Percentiles rank a stretch among this genome's conserved stretches.
Evolutionary conservation across 2,113 vertebrate species (phyloP).

Genomic region (Progne subis): DNA sequence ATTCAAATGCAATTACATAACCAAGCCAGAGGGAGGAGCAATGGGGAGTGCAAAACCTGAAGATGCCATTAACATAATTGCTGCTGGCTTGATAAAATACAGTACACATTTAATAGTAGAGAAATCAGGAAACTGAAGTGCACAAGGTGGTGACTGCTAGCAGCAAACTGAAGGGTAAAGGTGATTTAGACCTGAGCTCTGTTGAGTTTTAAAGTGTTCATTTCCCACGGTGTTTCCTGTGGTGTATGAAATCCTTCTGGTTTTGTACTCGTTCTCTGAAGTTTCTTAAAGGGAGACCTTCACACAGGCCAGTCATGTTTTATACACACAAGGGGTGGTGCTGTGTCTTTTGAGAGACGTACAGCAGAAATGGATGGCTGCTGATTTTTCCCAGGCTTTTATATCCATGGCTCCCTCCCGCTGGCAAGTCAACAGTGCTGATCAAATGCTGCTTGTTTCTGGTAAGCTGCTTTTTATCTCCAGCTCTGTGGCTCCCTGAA

Average conservation of each 20-base stretch:
- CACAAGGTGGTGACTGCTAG: not conserved
- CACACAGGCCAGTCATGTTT: not conserved
- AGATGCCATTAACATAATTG: not conserved
- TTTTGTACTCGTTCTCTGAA: slow-evolving; percentile 2
- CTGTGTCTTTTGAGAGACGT: rapidly evolving
- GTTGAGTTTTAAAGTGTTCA: not conserved
- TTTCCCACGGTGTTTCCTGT: not conserved
- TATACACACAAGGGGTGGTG: not conserved
- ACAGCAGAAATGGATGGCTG: not conserved
- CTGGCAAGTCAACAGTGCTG: slow-evolving; percentile 49
- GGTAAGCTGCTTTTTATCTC: slow-evolving; percentile 43
- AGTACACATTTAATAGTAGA: not conserved
- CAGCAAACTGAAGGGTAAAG: not conserved
- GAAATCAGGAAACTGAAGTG: not conserved
- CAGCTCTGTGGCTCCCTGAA: slow-evolving; percentile 1
- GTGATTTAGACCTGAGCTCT: not conserved
- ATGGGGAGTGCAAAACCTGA: not conserved
- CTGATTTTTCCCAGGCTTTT: slow-evolving; percentile 34
- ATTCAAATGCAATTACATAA: not conserved
- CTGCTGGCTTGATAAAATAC: not conserved
- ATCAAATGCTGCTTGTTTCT: slow-evolving; percentile 62
- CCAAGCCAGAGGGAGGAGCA: not conserved
- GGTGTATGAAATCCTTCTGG: not conserved
- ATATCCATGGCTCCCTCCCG: slow-evolving; percentile 34
- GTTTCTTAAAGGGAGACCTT: not conserved